phyloP scores from a whole-genome alignment of 2,113 vertebrate species.

The Gopherus flavomarginatus region DNA sequence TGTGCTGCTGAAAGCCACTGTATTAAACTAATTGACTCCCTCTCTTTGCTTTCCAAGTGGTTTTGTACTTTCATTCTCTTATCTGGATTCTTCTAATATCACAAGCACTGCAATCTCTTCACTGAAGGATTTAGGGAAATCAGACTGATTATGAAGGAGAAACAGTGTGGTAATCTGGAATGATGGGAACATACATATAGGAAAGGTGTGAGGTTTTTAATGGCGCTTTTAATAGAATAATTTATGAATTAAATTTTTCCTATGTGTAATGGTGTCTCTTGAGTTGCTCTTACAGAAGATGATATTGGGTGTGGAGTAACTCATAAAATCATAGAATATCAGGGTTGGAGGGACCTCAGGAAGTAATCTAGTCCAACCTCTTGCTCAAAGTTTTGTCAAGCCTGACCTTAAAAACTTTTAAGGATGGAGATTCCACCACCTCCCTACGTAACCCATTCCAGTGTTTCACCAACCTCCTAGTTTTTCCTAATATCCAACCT shows the following conservation, averaged over 20 bases:
- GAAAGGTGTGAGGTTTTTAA: neutral
- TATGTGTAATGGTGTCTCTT: neutral
- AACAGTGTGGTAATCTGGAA: neutral
- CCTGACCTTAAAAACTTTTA: no score
- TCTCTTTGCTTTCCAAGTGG: neutral
- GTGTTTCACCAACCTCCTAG: no score
- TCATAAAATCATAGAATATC: no score
- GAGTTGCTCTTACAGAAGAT: neutral
- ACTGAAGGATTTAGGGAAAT: neutral
- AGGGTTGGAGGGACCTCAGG: no score
- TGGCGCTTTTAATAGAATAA: neutral
- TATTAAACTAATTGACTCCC: neutral
- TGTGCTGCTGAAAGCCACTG: neutral
- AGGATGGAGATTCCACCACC: no score
- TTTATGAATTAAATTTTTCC: neutral
- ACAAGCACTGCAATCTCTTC: accelerated
- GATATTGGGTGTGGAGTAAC: neutral
- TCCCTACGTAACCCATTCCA: no score
- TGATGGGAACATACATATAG: neutral
- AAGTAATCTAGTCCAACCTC: no score
- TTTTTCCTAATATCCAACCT: no score
- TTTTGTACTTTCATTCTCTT: neutral
- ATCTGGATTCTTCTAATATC: neutral
- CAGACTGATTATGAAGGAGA: neutral
- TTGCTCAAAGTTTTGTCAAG: no score